phyloP scores from a whole-genome alignment of 2,113 vertebrate genomes.

The Psephotus haematonotus region DNA sequence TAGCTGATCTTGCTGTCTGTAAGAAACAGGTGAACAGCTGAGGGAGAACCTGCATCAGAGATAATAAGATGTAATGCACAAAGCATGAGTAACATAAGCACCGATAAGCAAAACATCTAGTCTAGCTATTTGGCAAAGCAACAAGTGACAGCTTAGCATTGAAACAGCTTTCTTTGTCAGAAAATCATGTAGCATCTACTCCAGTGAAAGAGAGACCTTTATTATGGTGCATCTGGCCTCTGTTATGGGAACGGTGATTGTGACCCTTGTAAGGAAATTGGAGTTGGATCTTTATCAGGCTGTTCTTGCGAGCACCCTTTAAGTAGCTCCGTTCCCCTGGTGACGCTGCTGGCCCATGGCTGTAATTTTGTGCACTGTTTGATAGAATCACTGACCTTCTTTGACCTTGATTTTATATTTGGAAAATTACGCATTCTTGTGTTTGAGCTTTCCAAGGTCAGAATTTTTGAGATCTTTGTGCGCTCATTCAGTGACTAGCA shows the following conservation, averaged over 20 bases:
- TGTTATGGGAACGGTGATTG: neutral
- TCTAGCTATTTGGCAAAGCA: neutral
- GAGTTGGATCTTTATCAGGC: constrained; percentile 49
- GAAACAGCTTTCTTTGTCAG: neutral
- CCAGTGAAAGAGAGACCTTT: neutral
- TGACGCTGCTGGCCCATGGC: constrained; percentile 18
- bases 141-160: neutral
- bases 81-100: neutral
- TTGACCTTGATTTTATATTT: constrained; percentile 58
- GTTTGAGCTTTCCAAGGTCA: neutral
- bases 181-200: neutral
- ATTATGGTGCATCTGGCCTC: constrained; percentile 7
- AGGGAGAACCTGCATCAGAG: neutral
- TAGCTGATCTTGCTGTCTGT: neutral
- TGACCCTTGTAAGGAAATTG: neutral
- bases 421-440: constrained; percentile 28
- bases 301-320: neutral
- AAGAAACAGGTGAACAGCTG: neutral
- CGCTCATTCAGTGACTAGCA: neutral
- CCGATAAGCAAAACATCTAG: neutral
- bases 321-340: neutral
- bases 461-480: neutral
- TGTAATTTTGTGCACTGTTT: constrained; percentile 24
- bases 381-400: constrained; percentile 3
- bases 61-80: neutral